A percentile compares a stretch with the other conserved stretches of the same genome.
phyloP scores from a whole-genome alignment of 2,113 vertebrate species.

The Sciurus niger region DNA sequence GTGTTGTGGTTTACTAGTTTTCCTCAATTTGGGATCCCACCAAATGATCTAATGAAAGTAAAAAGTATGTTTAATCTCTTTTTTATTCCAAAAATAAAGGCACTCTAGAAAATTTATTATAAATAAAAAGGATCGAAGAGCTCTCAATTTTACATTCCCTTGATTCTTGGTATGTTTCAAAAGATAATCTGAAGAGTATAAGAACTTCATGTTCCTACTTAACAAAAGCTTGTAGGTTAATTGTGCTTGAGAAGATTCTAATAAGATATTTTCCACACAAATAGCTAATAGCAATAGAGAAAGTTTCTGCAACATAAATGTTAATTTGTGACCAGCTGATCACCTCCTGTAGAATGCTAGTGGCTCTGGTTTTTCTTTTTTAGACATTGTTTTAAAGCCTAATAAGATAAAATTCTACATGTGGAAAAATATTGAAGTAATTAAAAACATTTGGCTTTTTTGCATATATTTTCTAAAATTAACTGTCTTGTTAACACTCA shows the following conservation, averaged over 20 bases:
- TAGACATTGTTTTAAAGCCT: slow-evolving; percentile 86
- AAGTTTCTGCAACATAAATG: slow-evolving; percentile 73
- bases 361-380: slow-evolving; percentile 82
- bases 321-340: slow-evolving; percentile 77
- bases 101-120: neutral
- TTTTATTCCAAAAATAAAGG: slow-evolving; percentile 47
- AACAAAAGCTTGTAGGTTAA: neutral
- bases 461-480: slow-evolving; percentile 93
- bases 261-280: slow-evolving; percentile 35
- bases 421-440: slow-evolving; percentile 90
- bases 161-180: neutral
- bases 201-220: neutral
- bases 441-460: slow-evolving; percentile 92
- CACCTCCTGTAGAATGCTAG: slow-evolving; percentile 68
- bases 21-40: neutral
- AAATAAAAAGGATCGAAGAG: neutral
- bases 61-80: neutral
- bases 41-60: neutral
- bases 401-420: slow-evolving; percentile 88
- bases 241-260: neutral
- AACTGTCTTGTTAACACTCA: slow-evolving; percentile 91
- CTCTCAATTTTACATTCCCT: neutral
- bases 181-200: neutral
- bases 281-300: slow-evolving; percentile 59
- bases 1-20: neutral